These are phyloP conservation scores for Ceratotherium simum DNA, from an alignment of 2,113 vertebrate genomes.

Conservation along the genomic window DNA sequence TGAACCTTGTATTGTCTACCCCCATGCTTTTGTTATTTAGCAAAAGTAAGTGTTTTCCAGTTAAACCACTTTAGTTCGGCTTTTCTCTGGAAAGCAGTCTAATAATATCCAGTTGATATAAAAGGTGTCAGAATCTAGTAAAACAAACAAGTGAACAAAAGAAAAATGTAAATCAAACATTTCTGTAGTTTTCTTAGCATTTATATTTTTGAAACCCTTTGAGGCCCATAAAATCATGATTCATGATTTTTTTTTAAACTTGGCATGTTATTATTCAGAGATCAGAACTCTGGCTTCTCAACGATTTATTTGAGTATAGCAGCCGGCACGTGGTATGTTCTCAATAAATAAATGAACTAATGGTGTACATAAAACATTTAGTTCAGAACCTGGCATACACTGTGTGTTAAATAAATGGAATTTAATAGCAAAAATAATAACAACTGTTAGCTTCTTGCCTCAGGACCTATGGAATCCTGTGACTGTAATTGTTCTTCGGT, in stretches of 20 bases:
- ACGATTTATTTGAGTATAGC: not conserved
- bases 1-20: not conserved
- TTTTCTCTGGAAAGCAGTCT: conserved; percentile 13
- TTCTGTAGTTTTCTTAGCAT: not conserved
- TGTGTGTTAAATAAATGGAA: not conserved
- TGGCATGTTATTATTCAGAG: not conserved
- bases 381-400: not conserved
- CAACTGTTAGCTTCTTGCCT: not conserved
- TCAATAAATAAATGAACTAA: conserved; percentile 51
- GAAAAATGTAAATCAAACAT: not conserved
- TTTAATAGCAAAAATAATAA: not conserved
- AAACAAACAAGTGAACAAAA: conserved; percentile 47
- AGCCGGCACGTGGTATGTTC: not conserved
- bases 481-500: not conserved
- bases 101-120: not conserved
- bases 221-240: not conserved
- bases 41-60: not conserved
- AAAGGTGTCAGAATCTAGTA: conserved; percentile 1
- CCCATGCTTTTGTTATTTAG: conserved; percentile 12
- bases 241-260: not conserved
- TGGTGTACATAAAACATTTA: not conserved
- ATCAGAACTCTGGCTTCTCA: not conserved
- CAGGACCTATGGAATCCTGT: not conserved
- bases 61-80: conserved; percentile 14
- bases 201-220: not conserved